Base-by-base conservation (phyloP, 2,797 vertebrate genomes). In the Orientallactaga sibirica region DNA sequence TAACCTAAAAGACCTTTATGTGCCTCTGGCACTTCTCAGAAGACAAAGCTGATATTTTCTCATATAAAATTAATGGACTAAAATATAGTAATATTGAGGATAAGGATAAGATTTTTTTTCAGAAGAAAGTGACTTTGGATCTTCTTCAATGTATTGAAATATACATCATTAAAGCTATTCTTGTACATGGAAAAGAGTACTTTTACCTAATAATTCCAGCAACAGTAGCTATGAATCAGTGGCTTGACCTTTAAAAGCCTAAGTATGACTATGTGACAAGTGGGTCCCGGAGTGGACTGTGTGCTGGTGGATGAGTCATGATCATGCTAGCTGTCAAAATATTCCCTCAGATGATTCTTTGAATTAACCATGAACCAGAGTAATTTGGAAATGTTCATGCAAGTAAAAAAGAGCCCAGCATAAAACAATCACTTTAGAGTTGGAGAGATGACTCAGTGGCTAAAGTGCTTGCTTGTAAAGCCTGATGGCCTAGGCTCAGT, bases 281-380 rank as follows among this genome's bases (percentile, higher is more conserved):
- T 94, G 80, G 81, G 5, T 78, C 92, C 43, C 92, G 77, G 16
- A 88, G 67, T 4, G 75, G 20, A 84, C n/a, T 76, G 52, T 43
- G 29, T 70, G n/a, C 43, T 89, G 37, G 78, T 77, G 89, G 83
- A 88, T 71, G 76, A 86, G 62, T 41, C 58, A 86, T 86, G 61
- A 95, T 67, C 89, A 76, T 24, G 16, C 64, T 88, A 79, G 52
- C 86, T 81, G 27, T 71, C 81, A 92, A 94, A 84, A 48, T 88
- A 85, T 84, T 70, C 27, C 58, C 73, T 92, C 33, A 66, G 68
- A 88, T 67, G 25, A 92, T 37, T 71, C 43, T 79, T 68, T 78
- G 52, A 95, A 81, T 11, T 86, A 92, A 94, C 86, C 73, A 4
- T 73, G 88, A 94, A 96, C 94, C 81, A n/a, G 64, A 92, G 66